These are phyloP conservation scores for Virgularia gustaviana DNA, from an alignment of 92 coral and sea anemone species.

Conservation along the genomic window DNA sequence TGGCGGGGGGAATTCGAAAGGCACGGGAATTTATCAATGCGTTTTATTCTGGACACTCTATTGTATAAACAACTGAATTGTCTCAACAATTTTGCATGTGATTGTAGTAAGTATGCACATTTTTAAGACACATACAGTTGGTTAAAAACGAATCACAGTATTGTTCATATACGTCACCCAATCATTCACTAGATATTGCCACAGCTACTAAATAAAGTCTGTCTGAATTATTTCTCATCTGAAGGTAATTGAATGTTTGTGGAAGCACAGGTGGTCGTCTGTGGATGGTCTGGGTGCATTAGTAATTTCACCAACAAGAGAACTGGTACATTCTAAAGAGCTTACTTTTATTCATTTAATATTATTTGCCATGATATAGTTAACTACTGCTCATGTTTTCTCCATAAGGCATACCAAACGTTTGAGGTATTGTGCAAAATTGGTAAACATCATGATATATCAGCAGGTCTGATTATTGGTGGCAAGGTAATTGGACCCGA, in stretches of 20 bases:
- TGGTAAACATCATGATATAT: slow-evolving; percentile 87
- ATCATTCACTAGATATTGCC: too few species aligned
- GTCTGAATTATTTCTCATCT: too few species aligned
- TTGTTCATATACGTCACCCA: too few species aligned
- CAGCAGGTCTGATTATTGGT: slow-evolving; percentile 93
- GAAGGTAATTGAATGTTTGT: slow-evolving; percentile 82
- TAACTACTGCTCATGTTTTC: not conserved
- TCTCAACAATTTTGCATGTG: too few species aligned
- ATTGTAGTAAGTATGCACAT: too few species aligned
- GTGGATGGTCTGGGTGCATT: slow-evolving; percentile 90
- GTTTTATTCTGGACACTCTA: too few species aligned
- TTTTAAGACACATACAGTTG: too few species aligned
- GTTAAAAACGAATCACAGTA: too few species aligned
- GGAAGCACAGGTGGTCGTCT: slow-evolving; percentile 89
- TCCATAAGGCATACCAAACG: slow-evolving; percentile 83
- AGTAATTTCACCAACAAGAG: slow-evolving; percentile 93
- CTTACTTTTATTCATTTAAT: not conserved
- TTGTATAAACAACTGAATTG: too few species aligned
- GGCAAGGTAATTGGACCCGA: slow-evolving; percentile 73
- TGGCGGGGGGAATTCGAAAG: too few species aligned
- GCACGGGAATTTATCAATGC: too few species aligned
- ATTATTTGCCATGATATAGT: not conserved
- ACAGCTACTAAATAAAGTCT: too few species aligned
- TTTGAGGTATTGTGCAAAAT: slow-evolving; percentile 92
- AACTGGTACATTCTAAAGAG: slow-evolving; percentile 55